Evolutionary conservation across 2,113 vertebrate genomes (phyloP).

Genomic region (Orthochromis malagaraziensis): DNA sequence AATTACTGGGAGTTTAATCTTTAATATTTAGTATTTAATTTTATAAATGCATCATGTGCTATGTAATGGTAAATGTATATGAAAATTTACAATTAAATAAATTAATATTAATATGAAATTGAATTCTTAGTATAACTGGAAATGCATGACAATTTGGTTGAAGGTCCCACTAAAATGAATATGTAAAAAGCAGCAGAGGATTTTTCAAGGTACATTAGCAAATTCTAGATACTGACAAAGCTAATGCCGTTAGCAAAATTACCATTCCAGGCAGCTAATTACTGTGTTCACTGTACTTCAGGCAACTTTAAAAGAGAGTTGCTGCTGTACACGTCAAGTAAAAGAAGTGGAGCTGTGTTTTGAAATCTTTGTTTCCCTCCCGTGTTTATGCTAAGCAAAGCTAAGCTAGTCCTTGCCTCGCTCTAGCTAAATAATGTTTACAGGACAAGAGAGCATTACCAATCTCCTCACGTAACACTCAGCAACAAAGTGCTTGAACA

Average conservation of each 20-base stretch:
- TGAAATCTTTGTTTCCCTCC: background rate
- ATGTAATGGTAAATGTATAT: background rate
- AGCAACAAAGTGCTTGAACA: background rate
- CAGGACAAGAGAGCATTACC: background rate
- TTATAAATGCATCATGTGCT: background rate
- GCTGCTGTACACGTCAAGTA: background rate
- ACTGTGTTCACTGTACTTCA: background rate
- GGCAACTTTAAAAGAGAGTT: background rate
- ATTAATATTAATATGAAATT: background rate
- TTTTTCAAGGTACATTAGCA: background rate
- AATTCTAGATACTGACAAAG: background rate
- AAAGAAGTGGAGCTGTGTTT: background rate
- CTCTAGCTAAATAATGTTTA: background rate
- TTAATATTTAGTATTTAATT: background rate
- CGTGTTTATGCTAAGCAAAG: background rate
- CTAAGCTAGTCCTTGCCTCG: background rate
- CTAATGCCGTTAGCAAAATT: background rate
- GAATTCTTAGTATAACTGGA: background rate
- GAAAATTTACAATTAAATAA: background rate
- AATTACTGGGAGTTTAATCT: background rate
- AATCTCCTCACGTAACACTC: background rate
- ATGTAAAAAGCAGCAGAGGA: background rate
- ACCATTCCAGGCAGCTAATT: background rate
- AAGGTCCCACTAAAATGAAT: background rate
- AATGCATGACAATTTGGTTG: background rate